Evolutionary conservation across 2,888 invertebrate species (phyloP).

Genomic region (Drosophila cognata): DNA sequence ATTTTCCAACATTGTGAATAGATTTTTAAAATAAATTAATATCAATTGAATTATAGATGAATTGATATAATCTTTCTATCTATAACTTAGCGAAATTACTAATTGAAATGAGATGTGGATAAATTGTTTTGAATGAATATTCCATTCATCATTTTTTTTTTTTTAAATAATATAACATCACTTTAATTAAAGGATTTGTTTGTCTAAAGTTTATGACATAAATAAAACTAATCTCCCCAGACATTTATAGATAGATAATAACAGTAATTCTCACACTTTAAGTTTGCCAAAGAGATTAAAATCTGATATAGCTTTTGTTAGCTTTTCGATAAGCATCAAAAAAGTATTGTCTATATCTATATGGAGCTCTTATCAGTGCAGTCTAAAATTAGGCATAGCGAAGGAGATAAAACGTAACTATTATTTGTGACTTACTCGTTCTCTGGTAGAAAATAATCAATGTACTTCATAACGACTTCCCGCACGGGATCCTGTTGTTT

Average conservation of each 20-base stretch:
- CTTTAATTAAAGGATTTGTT: background rate
- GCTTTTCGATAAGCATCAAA: background rate
- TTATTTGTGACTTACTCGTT: conserved; percentile 86
- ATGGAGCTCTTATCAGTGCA: background rate
- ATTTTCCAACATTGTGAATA: background rate
- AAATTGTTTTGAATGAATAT: background rate
- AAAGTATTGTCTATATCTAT: background rate
- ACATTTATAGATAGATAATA: background rate
- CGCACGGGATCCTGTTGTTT: conserved; percentile 88
- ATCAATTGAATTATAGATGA: background rate
- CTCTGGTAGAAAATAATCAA: conserved; percentile 89
- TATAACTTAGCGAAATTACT: background rate
- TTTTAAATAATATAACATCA: background rate
- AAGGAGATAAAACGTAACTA: background rate
- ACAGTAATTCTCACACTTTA: background rate
- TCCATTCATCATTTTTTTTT: too few species aligned
- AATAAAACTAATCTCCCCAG: background rate
- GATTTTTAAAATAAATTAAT: background rate
- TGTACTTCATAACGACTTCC: conserved; percentile 90
- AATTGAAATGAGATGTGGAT: background rate
- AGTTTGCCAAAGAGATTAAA: background rate
- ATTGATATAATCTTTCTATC: background rate
- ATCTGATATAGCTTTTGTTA: background rate
- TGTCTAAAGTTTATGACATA: background rate
- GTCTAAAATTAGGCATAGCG: background rate